Percentiles rank a stretch among this genome's conserved stretches.
phyloP scores from a whole-genome alignment of 2,113 vertebrate species.

The Cyphomyrus discorhynchus region DNA sequence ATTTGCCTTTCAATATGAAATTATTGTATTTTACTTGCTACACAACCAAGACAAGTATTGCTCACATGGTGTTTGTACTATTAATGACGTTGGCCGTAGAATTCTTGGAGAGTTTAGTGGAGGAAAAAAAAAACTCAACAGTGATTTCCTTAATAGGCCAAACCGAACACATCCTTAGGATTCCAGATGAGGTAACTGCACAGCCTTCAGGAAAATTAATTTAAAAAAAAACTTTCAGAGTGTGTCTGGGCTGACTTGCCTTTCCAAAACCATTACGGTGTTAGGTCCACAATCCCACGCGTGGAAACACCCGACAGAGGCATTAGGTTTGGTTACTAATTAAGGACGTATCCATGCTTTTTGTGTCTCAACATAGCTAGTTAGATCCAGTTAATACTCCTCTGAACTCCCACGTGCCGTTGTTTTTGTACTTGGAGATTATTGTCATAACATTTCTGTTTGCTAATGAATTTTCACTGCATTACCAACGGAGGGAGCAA shows the following conservation, averaged over 20 bases:
- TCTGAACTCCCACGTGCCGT: constrained; percentile 52
- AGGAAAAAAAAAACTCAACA: constrained; percentile 21
- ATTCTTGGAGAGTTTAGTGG: constrained; percentile 41
- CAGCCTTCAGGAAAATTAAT: constrained; percentile 52
- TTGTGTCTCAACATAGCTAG: constrained; percentile 59
- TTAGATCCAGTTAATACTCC: constrained; percentile 53
- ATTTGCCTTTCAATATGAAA: constrained; percentile 63
- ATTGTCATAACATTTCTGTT: constrained; percentile 62
- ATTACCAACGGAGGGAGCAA: constrained; percentile 38
- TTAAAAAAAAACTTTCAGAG: constrained; percentile 25
- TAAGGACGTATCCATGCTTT: constrained; percentile 58
- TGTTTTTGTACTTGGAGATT: constrained; percentile 53
- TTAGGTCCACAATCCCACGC: constrained; percentile 48
- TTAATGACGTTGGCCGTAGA: constrained; percentile 47
- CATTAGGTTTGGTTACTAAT: constrained; percentile 51
- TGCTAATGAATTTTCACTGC: constrained; percentile 42
- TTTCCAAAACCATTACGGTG: constrained; percentile 48
- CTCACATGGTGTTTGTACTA: constrained; percentile 60
- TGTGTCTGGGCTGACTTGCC: constrained; percentile 54
- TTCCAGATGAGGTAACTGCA: constrained; percentile 56
- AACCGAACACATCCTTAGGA: constrained; percentile 54
- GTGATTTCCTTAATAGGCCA: constrained; percentile 48
- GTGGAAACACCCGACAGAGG: constrained; percentile 51
- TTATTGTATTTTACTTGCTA: constrained; percentile 50
- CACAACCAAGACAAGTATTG: constrained; percentile 61